Conservation (phyloP, 2,888 invertebrate genomes). For the Phaonia tiefii region DNA sequence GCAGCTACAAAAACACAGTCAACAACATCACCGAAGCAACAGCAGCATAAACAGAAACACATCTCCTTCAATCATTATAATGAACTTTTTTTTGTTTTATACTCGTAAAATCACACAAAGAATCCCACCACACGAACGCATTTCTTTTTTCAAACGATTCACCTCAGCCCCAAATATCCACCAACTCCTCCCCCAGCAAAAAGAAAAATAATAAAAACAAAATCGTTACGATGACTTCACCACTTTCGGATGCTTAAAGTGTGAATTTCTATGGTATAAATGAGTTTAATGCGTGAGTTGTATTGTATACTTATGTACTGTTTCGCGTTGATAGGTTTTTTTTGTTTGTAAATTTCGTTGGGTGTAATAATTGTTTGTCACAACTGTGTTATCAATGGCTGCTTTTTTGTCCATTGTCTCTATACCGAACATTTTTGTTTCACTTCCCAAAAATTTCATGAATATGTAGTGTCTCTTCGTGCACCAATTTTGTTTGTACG, state of each 20-base stretch:
- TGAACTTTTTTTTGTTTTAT: conserved; percentile 33
- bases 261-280: no score
- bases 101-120: neutral
- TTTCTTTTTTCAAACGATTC: conserved; percentile 7
- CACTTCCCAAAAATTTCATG: no score
- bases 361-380: conserved; percentile 13
- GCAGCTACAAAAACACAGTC: neutral
- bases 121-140: conserved; percentile 19
- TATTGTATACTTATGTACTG: conserved; percentile 1
- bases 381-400: no score
- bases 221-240: conserved; percentile 12
- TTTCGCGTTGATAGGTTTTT: conserved; percentile 41
- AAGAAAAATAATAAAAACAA: no score
- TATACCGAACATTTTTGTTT: no score
- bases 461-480: no score
- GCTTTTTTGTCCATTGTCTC: no score
- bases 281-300: neutral
- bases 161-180: neutral
- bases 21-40: conserved; percentile 15
- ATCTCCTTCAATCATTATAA: conserved; percentile 60
- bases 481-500: no score
- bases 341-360: conserved; percentile 7
- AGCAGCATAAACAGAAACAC: conserved; percentile 44
- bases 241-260: conserved; percentile 10
- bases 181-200: neutral